phyloP scores from a whole-genome alignment of 2,888 invertebrate genomes.

The Troilus luridus region DNA sequence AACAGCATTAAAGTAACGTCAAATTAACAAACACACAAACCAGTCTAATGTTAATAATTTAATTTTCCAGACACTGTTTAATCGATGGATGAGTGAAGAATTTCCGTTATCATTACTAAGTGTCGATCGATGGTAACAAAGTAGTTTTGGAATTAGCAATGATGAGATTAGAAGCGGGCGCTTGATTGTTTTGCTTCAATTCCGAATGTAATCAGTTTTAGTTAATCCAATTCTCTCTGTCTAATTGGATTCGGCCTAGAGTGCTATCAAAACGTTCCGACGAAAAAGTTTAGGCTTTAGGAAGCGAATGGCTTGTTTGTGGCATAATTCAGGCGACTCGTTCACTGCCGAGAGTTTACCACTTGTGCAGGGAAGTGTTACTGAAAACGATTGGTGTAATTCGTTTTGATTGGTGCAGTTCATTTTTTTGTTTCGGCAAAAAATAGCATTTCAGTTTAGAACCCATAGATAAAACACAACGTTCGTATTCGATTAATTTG shows the following conservation, averaged over 20 bases:
- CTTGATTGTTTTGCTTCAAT: slow-evolving; percentile 25
- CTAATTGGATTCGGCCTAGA: neutral
- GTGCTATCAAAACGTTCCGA: slow-evolving; percentile 16
- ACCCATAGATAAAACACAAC: neutral
- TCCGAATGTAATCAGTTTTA: slow-evolving; percentile 14
- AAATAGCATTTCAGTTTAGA: neutral
- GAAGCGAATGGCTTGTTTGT: neutral
- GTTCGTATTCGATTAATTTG: neutral
- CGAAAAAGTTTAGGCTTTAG: neutral
- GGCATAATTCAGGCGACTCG: neutral
- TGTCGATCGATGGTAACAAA: neutral
- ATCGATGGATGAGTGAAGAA: neutral
- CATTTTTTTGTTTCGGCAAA: neutral
- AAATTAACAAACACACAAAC: too few relatives aligned
- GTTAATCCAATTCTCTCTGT: slow-evolving; percentile 5
- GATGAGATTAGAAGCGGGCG: neutral
- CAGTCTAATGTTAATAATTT: too few relatives aligned
- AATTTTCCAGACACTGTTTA: neutral
- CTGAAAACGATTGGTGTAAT: neutral
- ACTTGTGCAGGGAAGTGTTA: neutral
- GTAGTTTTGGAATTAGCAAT: slow-evolving; percentile 14
- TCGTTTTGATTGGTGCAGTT: too few relatives aligned
- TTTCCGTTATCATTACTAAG: neutral
- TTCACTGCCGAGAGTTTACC: neutral
- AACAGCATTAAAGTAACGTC: too few relatives aligned